phyloP scores from a whole-genome alignment of 2,888 invertebrate species.

The Drosophila buzzatii region DNA sequence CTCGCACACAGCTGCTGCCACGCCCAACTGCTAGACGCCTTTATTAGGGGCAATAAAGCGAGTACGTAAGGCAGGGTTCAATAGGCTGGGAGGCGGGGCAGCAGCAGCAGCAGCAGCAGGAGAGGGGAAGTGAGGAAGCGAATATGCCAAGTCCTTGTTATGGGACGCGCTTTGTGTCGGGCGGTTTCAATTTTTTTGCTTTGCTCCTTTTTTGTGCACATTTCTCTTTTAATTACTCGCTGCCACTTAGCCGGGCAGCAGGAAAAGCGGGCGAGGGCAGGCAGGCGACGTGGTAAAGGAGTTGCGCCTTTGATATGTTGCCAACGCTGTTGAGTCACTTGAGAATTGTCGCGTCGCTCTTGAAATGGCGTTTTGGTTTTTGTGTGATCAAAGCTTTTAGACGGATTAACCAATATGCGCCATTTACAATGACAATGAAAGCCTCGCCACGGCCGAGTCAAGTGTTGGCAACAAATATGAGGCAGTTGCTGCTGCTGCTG shows the following conservation, averaged over 20 bases:
- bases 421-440: constrained; percentile 64
- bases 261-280: neutral
- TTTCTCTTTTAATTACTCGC: constrained; percentile 77
- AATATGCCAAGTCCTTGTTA: constrained; percentile 15
- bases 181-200: constrained; percentile 20
- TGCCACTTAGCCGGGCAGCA: constrained; percentile 63
- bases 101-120: neutral
- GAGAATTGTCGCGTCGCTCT: constrained; percentile 67
- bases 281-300: neutral
- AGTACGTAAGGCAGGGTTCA: constrained; percentile 35
- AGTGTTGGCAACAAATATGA: constrained; percentile 52
- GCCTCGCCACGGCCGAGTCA: constrained; percentile 33
- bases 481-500: constrained; percentile 7
- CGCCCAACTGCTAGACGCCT: constrained; percentile 50
- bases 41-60: constrained; percentile 78
- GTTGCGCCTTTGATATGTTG: constrained; percentile 66
- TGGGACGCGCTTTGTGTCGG: constrained; percentile 53
- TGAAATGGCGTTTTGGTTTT: constrained; percentile 32
- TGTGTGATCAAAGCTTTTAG: constrained; percentile 76
- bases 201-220: constrained; percentile 64
- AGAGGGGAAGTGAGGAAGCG: neutral
- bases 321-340: constrained; percentile 49
- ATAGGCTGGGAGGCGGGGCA: neutral
- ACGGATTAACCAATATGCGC: constrained; percentile 72
- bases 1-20: constrained; percentile 74